Evolutionary conservation across 1,140 invertebrate genomes (phyloP).

Genomic region (Solen grandis): DNA sequence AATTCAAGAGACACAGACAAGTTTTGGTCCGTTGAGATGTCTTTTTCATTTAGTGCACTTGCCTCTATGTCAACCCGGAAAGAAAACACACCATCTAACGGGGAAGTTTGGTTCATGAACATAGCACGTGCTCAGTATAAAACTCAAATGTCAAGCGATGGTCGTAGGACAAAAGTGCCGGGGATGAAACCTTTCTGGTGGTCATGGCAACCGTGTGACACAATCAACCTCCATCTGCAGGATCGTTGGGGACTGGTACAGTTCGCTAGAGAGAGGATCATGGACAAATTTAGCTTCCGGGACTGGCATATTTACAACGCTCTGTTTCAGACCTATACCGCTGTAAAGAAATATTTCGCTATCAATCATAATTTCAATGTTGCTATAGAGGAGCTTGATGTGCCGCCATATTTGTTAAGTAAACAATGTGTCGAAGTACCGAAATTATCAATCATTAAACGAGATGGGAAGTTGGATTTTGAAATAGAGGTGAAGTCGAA

Average conservation of each 20-base stretch:
- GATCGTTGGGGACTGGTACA: slow-evolving; percentile 48
- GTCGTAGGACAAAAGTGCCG: slow-evolving; percentile 4
- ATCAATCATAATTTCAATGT: not conserved
- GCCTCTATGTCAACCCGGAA: not conserved
- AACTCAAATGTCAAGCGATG: slow-evolving; percentile 1
- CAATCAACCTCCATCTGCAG: too few species aligned
- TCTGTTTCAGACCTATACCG: slow-evolving; percentile 13
- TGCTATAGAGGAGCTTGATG: slow-evolving; percentile 22
- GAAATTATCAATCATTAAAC: too few species aligned
- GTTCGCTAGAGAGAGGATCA: not conserved
- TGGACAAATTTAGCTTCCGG: slow-evolving; percentile 8
- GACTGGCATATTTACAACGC: slow-evolving; percentile 34
- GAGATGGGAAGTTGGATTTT: too few species aligned
- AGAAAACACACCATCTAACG: not conserved
- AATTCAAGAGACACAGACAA: not conserved
- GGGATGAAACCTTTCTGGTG: slow-evolving; percentile 11
- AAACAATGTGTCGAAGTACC: slow-evolving; percentile 17
- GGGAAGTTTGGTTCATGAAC: slow-evolving; percentile 36
- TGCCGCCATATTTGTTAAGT: slow-evolving; percentile 40
- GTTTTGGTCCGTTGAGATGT: not conserved
- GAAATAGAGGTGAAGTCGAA: too few species aligned
- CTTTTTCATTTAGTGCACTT: not conserved
- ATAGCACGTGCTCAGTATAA: slow-evolving; percentile 27
- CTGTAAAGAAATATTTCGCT: slow-evolving; percentile 2
- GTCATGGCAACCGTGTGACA: slow-evolving; percentile 33